Evolutionary conservation across 1,140 invertebrate species (phyloP).

Genomic region (Penaeus japonicus): DNA sequence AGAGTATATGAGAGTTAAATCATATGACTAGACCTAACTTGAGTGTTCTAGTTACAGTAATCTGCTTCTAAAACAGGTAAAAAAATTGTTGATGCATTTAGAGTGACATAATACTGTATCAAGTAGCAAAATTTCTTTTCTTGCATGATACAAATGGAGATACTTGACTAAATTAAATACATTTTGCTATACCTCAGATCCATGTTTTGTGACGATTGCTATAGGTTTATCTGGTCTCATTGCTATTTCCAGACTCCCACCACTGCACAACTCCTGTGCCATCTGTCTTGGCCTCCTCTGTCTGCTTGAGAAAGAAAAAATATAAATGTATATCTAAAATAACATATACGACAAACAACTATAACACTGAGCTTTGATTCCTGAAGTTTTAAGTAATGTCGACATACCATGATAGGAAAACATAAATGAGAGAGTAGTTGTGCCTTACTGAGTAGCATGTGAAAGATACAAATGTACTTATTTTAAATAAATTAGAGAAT

Average conservation of each 20-base stretch:
- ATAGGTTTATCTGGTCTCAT: slow-evolving; percentile 22
- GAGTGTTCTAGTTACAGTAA: too few species aligned
- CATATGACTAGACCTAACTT: background rate
- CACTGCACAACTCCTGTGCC: slow-evolving; percentile 10
- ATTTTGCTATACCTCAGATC: background rate
- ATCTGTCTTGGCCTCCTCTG: slow-evolving; percentile 25
- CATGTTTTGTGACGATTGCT: slow-evolving; percentile 25
- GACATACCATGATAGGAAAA: too few species aligned
- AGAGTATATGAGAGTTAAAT: background rate
- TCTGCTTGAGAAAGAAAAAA: background rate
- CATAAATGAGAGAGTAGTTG: too few species aligned
- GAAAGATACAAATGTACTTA: too few species aligned
- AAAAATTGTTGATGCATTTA: too few species aligned
- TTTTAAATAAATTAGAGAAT: too few species aligned
- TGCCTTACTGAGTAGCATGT: too few species aligned
- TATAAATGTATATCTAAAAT: background rate
- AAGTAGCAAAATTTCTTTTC: too few species aligned
- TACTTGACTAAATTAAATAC: background rate
- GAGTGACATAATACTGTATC: too few species aligned
- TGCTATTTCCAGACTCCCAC: slow-evolving; percentile 31
- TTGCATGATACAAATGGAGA: background rate
- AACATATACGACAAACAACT: background rate
- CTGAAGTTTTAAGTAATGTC: too few species aligned
- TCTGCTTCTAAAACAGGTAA: too few species aligned
- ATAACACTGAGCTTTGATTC: background rate